Evolutionary conservation across 2,113 vertebrate genomes (phyloP).

Genomic region (Rattus rattus): DNA sequence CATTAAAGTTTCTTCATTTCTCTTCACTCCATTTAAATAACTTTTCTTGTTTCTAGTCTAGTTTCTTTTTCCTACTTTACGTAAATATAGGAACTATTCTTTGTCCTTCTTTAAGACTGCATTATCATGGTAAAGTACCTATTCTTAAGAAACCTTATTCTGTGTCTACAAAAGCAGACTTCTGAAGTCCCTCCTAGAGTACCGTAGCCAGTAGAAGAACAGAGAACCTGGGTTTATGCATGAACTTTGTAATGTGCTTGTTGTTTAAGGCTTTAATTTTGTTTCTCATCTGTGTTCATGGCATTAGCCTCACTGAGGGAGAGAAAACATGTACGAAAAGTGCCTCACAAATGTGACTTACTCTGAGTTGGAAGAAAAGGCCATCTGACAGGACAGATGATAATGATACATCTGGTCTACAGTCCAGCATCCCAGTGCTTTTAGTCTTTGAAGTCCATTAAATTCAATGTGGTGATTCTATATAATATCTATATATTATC

Average conservation of each 20-base stretch:
- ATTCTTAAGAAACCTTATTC: background rate
- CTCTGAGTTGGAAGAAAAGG: background rate
- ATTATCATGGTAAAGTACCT: background rate
- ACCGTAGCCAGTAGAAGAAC: background rate
- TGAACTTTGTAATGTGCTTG: background rate
- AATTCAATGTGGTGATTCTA: background rate
- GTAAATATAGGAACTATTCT: slow-evolving; percentile 7
- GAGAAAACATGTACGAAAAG: background rate
- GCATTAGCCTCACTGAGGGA: background rate
- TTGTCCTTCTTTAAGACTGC: background rate
- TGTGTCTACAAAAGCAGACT: background rate
- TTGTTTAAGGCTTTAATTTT: background rate
- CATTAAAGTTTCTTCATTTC: slow-evolving; percentile 1
- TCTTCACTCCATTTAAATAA: background rate
- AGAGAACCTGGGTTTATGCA: background rate
- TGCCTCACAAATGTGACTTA: background rate
- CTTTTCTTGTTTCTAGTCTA: background rate
- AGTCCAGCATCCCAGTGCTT: background rate
- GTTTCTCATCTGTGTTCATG: background rate
- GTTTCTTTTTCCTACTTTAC: slow-evolving; percentile 26
- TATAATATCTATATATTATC: too few species aligned
- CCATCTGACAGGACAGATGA: background rate
- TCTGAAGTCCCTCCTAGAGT: background rate
- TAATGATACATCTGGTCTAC: background rate
- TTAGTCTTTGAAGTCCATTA: background rate